These are phyloP conservation scores for Borostomias antarcticus DNA, from an alignment of 2,797 vertebrate species.

Conservation along the genomic window DNA sequence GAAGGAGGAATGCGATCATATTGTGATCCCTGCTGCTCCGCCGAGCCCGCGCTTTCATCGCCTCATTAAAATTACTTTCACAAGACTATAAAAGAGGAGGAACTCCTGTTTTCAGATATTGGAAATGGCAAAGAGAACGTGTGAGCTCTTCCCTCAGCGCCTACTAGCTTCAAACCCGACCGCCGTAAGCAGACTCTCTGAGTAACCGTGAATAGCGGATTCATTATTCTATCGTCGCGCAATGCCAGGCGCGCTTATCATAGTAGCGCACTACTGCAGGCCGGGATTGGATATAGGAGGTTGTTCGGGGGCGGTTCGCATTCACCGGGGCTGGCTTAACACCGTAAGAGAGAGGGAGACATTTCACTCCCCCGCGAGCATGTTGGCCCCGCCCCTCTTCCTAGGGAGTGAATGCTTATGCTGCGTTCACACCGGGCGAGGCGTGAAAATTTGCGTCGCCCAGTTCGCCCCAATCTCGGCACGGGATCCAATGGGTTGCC, in stretches of 20 bases:
- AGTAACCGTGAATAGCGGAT: conserved; percentile 25
- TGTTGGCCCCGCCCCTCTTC: no score
- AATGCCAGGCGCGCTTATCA: conserved; percentile 25
- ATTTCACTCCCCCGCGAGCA: conserved; percentile 1
- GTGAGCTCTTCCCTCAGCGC: background rate
- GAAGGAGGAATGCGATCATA: conserved; percentile 1
- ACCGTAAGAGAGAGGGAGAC: conserved; percentile 10
- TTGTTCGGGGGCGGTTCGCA: conserved; percentile 13
- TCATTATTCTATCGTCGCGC: conserved; percentile 13
- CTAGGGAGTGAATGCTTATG: no score
- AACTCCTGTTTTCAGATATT: conserved; percentile 21
- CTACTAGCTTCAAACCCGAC: background rate
- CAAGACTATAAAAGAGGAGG: conserved; percentile 27
- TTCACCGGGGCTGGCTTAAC: conserved; percentile 18
- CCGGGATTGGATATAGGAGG: conserved; percentile 28
- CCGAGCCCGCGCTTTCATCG: background rate
- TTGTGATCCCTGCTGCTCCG: background rate
- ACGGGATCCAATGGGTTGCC: no score
- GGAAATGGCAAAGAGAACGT: conserved; percentile 15
- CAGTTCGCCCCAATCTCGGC: no score
- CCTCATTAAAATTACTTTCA: conserved; percentile 32
- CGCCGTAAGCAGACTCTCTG: background rate
- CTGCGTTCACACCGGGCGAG: no score
- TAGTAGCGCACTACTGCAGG: conserved; percentile 16
- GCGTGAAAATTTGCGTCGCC: no score